These are phyloP conservation scores for Spodoptera picta DNA, from an alignment of 2,888 invertebrate genomes.

Conservation along the genomic window DNA sequence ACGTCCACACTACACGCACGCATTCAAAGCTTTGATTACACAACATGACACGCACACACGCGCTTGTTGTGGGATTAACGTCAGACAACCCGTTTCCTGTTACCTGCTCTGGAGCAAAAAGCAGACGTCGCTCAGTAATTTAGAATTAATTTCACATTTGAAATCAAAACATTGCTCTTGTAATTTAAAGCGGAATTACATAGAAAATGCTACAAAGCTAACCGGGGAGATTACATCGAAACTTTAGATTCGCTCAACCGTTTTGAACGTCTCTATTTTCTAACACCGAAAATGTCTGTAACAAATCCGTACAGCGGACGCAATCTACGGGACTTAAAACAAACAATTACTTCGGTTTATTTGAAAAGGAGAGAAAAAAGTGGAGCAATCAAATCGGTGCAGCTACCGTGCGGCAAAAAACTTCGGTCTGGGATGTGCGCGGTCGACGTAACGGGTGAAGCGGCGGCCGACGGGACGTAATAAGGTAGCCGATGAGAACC, in stretches of 20 bases:
- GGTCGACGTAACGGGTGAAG: slow-evolving; percentile 72
- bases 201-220: slow-evolving; percentile 34
- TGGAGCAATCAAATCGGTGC: slow-evolving; percentile 85
- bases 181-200: slow-evolving; percentile 55
- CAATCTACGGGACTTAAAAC: slow-evolving; percentile 86
- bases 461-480: slow-evolving; percentile 68
- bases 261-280: slow-evolving; percentile 83
- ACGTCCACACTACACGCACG: slow-evolving; percentile 72
- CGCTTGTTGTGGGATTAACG: slow-evolving; percentile 77
- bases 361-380: slow-evolving; percentile 86
- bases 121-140: slow-evolving; percentile 77
- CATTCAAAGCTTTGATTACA: slow-evolving; percentile 76
- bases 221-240: slow-evolving; percentile 57
- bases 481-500: slow-evolving; percentile 75
- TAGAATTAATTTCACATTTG: slow-evolving; percentile 84
- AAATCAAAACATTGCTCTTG: slow-evolving; percentile 66
- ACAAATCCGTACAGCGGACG: slow-evolving; percentile 83
- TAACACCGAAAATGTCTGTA: slow-evolving; percentile 80
- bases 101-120: slow-evolving; percentile 85
- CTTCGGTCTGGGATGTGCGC: slow-evolving; percentile 72
- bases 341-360: slow-evolving; percentile 88
- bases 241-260: slow-evolving; percentile 71
- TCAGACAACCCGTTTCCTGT: slow-evolving; percentile 87
- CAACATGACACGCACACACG: slow-evolving; percentile 72
- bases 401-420: slow-evolving; percentile 85